A percentile compares a stretch with the other conserved stretches of the same genome.
phyloP scores from a whole-genome alignment of 2,113 vertebrate species.

The Plotosus lineatus region DNA sequence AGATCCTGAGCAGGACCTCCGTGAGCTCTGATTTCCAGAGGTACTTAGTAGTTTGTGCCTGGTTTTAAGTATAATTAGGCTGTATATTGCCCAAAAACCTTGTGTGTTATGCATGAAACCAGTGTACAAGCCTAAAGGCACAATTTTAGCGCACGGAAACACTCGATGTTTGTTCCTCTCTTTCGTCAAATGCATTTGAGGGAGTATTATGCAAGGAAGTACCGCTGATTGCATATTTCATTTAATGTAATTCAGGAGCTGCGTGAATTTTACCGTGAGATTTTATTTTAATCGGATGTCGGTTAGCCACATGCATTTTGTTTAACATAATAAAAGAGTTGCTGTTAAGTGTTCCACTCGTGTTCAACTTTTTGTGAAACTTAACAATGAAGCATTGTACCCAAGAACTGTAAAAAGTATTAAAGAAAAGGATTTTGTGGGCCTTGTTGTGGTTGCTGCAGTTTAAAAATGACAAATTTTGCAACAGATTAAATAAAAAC shows the following conservation, averaged over 20 bases:
- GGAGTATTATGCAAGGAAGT: not conserved
- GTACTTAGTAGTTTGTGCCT: not conserved
- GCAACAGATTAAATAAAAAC: no score
- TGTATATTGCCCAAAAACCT: not conserved
- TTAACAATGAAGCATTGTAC: not conserved
- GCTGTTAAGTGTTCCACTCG: not conserved
- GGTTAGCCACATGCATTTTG: not conserved
- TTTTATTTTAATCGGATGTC: not conserved
- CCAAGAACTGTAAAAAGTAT: no score
- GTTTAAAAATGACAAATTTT: no score
- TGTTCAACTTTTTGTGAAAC: not conserved
- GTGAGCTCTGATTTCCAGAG: not conserved
- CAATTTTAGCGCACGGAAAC: not conserved
- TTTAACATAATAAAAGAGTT: not conserved
- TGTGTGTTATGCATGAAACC: not conserved
- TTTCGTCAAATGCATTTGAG: not conserved
- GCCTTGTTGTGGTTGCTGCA: no score
- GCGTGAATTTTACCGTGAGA: not conserved
- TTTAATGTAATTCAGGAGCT: not conserved
- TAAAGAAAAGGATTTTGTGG: no score
- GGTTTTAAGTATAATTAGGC: not conserved
- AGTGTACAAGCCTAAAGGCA: not conserved
- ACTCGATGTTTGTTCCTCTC: not conserved
- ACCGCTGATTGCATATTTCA: not conserved
- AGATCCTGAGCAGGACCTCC: constrained; percentile 15